A percentile compares a stretch with the other conserved stretches of the same genome.
These are phyloP conservation scores for Carpatolechia fugitivella DNA, from an alignment of 2,888 invertebrate species.

Conservation along the genomic window DNA sequence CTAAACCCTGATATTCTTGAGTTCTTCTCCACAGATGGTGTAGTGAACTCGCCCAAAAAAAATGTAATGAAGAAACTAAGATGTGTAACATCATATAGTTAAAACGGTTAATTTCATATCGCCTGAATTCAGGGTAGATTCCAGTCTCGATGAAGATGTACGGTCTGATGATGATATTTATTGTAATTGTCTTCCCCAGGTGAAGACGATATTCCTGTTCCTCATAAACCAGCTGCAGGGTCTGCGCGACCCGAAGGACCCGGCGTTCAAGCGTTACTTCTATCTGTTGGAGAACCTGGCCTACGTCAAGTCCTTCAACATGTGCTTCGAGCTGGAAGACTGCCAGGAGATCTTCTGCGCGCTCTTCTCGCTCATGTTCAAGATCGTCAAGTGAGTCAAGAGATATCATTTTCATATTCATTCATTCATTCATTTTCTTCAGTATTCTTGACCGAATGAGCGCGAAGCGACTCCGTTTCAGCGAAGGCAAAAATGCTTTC, in stretches of 20 bases:
- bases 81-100: too few relatives aligned
- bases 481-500: too few relatives aligned
- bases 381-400: conserved; percentile 91
- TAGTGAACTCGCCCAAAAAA: too few relatives aligned
- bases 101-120: too few relatives aligned
- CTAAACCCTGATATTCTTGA: too few relatives aligned
- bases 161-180: conserved; percentile 7
- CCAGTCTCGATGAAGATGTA: too few relatives aligned
- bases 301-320: conserved; percentile 98
- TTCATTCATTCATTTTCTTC: not conserved
- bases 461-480: too few relatives aligned
- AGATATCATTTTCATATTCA: not conserved
- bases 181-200: conserved; percentile 38
- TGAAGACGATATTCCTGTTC: conserved; percentile 93
- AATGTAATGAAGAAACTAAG: too few relatives aligned
- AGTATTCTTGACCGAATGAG: too few relatives aligned
- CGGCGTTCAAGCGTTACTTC: conserved; percentile 98
- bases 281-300: conserved; percentile 97
- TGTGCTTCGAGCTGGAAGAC: conserved; percentile 98
- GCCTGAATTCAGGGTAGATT: too few relatives aligned
- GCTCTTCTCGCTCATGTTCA: conserved; percentile 95
- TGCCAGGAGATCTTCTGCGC: conserved; percentile 98
- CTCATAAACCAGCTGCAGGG: conserved; percentile 96
- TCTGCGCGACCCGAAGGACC: conserved; percentile 96
- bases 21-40: too few relatives aligned